Base-by-base conservation (phyloP, 2,797 vertebrate species). In the Falco rusticolus region DNA sequence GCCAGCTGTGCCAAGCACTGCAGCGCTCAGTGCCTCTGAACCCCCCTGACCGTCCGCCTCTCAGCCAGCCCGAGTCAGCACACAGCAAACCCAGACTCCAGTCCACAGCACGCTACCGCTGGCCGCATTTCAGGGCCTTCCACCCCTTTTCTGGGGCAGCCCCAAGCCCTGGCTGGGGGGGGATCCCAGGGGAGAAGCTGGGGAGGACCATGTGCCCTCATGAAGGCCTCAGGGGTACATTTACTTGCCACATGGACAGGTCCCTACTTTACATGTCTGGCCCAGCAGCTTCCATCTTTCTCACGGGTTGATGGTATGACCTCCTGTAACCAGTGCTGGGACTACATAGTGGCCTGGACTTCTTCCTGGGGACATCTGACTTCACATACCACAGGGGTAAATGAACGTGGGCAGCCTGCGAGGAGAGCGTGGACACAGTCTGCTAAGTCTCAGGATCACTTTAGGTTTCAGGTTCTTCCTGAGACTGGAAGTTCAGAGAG, bases 51-150 rank as follows among this genome's bases (percentile, higher is more conserved):
- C 7, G 19, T 3, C 11, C 4, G 0, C 66, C 26, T 17, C 64
- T 22, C 39, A 6, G 60, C 43, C 61, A 66, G 51, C n/a, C 60
- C 11, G 0, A 5, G 0, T 7, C 59, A n/a, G 37, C 60, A 41
- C 48, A 5, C 24, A 1, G 34, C 7, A 24, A 28, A 18, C 11
- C 17, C 37, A 2, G 10, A 41, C 66, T 48, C 37, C 72, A 22
- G 78, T 1, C 11, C 45, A 10, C 22, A 26, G 51, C 33, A 25
- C 1, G 1, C 34, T n/a, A 71, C 41, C 0, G 2, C 18, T 4
- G 1, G 31, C 31, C 34, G 7, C 5, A 0, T 34, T 53, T 41
- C n/a, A 24, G 39, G 39, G 26, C 31, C 61, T 45, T 47, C 20
- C 48, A 50, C 18, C 14, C 14, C 16, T 61, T 48, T 28, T 31